Evolutionary conservation across 2,888 invertebrate species (phyloP), one percentile per base, ranked within the genome.

Genomic region (Acanthosepion lycidas): DNA sequence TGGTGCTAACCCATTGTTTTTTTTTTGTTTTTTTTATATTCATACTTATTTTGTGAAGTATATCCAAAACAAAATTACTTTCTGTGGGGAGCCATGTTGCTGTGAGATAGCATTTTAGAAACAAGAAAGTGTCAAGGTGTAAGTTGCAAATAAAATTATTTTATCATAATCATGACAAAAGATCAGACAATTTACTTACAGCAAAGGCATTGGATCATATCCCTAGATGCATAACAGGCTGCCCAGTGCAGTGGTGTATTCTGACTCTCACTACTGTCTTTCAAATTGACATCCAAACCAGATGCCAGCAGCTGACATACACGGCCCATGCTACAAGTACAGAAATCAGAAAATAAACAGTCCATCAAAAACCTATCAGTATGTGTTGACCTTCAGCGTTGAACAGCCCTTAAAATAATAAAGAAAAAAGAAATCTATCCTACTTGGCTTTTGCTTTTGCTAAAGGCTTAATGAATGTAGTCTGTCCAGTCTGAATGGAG

Each of bases 181-280:
- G n/a, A 78, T 78, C 15, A 33, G 12, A 78, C n/a, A 78, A 78
- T 78, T 78, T 78, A 78, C 96, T 95, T 97, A 98, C 98, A 98
- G 96, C 98, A 98, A 91, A 98, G 97, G 97, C 97, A 98, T 95
- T 97, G 97, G 0, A 98, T 98, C 94, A 98, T 98, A 95, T 98
- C 98, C 95, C 97, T 97, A 96, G 98, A 98, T 92, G 98, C 98
- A 97, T 98, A 98, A 95, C 98, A 98, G 51, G 98, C 98, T 59
- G 98, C 98, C 98, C 98, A 98, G 97, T 98, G 98, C 48, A 98
- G 97, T 5, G 98, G 98, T 6, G 98, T 98, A 96, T 98, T 98
- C 96, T 97, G 97, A 95, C 98, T 98, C 91, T 98, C 97, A 94
- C 98, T 97, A 78, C 98, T 98, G 96, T 98, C 98, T 96, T 98